These are phyloP conservation scores for Petrosia ficiformis DNA, from an alignment of 37 sponge, comb jelly and placozoan genomes.

Conservation along the genomic window DNA sequence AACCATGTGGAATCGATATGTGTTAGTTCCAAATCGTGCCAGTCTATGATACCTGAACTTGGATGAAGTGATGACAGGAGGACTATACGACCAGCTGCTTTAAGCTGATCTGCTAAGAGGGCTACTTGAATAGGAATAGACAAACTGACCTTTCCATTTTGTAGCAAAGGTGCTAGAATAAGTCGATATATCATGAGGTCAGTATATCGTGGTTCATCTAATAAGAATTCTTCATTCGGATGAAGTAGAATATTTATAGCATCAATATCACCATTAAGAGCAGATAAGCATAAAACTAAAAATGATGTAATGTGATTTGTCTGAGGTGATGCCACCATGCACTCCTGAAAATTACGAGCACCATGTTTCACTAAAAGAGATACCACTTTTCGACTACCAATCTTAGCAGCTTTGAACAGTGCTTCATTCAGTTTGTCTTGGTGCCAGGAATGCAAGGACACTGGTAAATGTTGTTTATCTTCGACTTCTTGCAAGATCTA, in stretches of 20 bases:
- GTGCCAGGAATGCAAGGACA: conserved; percentile 2
- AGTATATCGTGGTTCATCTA: conserved; percentile 1
- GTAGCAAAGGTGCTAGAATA: conserved; percentile 40
- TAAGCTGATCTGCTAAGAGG: conserved; percentile 10
- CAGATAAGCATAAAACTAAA: conserved; percentile 61
- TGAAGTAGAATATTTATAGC: conserved; percentile 35
- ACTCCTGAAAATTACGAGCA: conserved; percentile 46
- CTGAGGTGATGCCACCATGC: conserved; percentile 34
- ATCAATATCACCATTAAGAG: conserved; percentile 25
- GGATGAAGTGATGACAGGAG: conserved; percentile 13
- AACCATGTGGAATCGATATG: conserved; percentile 22
- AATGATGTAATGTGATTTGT: conserved; percentile 56
- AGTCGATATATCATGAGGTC: conserved; percentile 18
- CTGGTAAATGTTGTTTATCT: conserved; percentile 9
- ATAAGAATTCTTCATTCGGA: conserved; percentile 26
- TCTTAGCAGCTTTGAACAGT: conserved; percentile 19
- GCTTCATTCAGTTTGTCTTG: conserved; percentile 30
- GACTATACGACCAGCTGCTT: conserved; percentile 31
- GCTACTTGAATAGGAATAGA: conserved; percentile 41
- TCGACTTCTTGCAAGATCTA: too few relatives aligned
- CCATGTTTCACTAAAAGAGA: conserved; percentile 35
- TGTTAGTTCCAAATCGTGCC: conserved; percentile 51
- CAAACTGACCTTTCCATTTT: conserved; percentile 40
- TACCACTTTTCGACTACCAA: conserved; percentile 43
- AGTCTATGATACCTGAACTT: conserved; percentile 38